phyloP scores from a whole-genome alignment of 2,888 invertebrate genomes.

The Lithophane leautieri region DNA sequence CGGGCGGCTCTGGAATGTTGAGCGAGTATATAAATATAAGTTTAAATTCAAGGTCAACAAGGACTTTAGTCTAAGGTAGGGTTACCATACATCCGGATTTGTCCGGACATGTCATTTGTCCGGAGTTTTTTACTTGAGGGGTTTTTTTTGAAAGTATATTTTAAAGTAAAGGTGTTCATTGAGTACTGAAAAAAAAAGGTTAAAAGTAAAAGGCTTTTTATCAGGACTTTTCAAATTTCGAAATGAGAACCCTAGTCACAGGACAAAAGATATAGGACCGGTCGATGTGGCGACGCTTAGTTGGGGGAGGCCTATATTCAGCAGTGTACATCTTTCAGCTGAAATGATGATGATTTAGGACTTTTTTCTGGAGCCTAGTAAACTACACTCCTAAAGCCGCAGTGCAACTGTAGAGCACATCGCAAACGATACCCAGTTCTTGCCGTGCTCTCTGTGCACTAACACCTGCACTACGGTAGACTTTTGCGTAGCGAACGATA shows the following conservation, averaged over 20 bases:
- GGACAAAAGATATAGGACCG: background rate
- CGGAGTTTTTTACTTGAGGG: background rate
- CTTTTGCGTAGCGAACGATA: background rate
- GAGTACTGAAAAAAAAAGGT: background rate
- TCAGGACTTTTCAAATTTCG: background rate
- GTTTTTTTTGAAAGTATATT: background rate
- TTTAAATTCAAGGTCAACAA: background rate
- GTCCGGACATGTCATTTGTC: background rate
- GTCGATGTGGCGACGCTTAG: too few relatives aligned
- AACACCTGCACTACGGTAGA: background rate
- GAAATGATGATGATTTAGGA: background rate
- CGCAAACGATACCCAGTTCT: background rate
- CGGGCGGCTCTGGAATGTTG: slow-evolving; percentile 81
- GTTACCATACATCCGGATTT: background rate
- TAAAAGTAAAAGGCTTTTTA: background rate
- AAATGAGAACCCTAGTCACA: background rate
- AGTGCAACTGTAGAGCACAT: background rate
- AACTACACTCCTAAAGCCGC: background rate
- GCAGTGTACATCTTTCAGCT: background rate
- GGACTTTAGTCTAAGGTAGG: background rate
- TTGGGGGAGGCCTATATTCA: background rate
- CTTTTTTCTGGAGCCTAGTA: background rate
- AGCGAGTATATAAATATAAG: background rate
- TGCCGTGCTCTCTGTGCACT: background rate
- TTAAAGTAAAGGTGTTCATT: background rate